These are phyloP conservation scores for Mythimna lalbum DNA, from an alignment of 2,888 invertebrate species.

Conservation along the genomic window DNA sequence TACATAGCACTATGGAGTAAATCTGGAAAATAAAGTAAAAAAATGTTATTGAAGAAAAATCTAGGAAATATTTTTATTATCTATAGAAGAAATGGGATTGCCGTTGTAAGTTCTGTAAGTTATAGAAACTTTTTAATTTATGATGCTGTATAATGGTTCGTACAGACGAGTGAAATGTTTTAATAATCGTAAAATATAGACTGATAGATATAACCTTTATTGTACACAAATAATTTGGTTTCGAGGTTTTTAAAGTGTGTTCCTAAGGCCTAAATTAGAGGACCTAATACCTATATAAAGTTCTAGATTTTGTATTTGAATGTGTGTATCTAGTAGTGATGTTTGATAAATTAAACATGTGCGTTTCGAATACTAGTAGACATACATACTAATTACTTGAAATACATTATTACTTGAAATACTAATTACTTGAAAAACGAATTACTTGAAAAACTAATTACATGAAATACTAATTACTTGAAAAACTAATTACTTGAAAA, in stretches of 20 bases:
- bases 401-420: no score
- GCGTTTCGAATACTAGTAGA: no score
- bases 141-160: background rate
- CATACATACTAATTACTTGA: no score
- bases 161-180: slow-evolving; percentile 13
- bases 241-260: background rate
- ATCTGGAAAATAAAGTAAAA: slow-evolving; percentile 85
- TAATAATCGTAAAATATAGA: background rate
- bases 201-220: no score
- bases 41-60: slow-evolving; percentile 20
- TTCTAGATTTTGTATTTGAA: background rate
- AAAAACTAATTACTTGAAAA: no score
- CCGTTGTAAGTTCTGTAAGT: slow-evolving; percentile 18
- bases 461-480: no score
- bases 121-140: slow-evolving; percentile 25
- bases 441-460: no score
- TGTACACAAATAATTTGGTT: no score
- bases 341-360: no score
- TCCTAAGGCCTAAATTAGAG: no score
- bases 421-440: no score
- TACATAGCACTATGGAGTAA: slow-evolving; percentile 91
- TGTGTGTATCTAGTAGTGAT: background rate
- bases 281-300: no score
- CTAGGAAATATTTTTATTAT: slow-evolving; percentile 41
- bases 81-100: slow-evolving; percentile 31